phyloP scores from a whole-genome alignment of 2,797 vertebrate genomes.

The Loriculus beryllinus region DNA sequence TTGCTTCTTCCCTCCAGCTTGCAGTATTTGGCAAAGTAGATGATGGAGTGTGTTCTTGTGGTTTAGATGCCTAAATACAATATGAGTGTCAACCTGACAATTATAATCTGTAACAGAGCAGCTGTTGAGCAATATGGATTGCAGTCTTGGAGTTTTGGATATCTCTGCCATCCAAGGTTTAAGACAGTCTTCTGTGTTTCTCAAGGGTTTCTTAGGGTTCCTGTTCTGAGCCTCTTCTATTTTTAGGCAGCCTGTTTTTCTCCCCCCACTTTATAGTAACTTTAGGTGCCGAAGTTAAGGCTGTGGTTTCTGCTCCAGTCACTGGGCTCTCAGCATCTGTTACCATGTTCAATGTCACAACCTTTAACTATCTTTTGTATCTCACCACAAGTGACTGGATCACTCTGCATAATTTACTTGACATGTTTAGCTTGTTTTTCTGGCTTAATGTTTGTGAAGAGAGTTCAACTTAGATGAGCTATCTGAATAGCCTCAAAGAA shows the following conservation, averaged over 20 bases:
- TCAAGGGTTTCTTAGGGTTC: not conserved
- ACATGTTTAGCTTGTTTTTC: conserved; percentile 30
- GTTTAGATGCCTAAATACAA: not conserved
- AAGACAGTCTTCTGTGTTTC: not conserved
- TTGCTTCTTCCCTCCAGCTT: not conserved
- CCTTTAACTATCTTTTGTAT: conserved; percentile 14
- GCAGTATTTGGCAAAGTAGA: not conserved
- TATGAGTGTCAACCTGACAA: rapidly evolving
- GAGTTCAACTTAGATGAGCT: not conserved
- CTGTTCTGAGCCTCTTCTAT: not conserved
- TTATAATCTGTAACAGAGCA: not conserved
- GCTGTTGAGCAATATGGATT: not conserved
- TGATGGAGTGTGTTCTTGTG: not conserved
- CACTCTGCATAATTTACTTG: conserved; percentile 53
- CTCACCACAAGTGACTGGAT: conserved; percentile 34
- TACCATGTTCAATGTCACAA: conserved; percentile 22
- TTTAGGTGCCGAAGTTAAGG: not conserved
- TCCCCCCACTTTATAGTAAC: not conserved
- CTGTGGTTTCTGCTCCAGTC: not conserved
- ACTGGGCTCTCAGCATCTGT: conserved; percentile 20
- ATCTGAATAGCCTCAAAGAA: not conserved
- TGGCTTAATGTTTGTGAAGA: not conserved
- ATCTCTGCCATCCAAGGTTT: not conserved
- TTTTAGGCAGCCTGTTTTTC: not conserved
- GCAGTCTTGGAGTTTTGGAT: not conserved